Percentiles rank a stretch among this genome's conserved stretches.
phyloP scores from a whole-genome alignment of 2,113 vertebrate genomes.

The Callorhinus ursinus region DNA sequence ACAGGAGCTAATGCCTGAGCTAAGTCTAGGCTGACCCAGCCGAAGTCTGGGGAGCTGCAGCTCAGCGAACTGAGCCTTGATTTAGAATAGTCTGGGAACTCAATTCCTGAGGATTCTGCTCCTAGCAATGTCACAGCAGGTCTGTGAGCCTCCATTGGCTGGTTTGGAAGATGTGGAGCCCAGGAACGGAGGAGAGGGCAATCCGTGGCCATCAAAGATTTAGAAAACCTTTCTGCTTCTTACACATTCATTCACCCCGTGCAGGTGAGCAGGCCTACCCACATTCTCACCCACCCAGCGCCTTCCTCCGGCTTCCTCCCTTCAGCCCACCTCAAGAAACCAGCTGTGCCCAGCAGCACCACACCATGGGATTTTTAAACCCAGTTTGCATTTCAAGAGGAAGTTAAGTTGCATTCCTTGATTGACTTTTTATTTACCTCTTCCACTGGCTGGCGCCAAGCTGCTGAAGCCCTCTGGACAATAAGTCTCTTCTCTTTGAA shows the following conservation, averaged over 20 bases:
- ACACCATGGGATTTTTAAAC: background rate
- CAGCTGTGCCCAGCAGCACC: background rate
- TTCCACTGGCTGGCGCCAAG: background rate
- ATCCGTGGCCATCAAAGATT: background rate
- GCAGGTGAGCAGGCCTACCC: background rate
- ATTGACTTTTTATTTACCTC: constrained; percentile 53
- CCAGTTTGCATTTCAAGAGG: constrained; percentile 37
- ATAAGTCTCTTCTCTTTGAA: constrained; percentile 64
- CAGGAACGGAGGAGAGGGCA: background rate
- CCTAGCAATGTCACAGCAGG: background rate
- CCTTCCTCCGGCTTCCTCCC: background rate
- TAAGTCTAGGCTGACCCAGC: background rate
- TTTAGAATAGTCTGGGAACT: background rate
- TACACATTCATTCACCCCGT: background rate
- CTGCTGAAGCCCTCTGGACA: constrained; percentile 30
- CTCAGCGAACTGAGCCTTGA: background rate
- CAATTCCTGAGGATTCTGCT: background rate
- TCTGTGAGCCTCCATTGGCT: background rate
- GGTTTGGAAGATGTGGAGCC: background rate
- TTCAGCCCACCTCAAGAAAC: background rate
- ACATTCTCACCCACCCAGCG: background rate
- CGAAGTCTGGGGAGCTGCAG: background rate
- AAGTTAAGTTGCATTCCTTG: background rate
- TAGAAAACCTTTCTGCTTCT: background rate
- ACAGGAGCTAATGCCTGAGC: background rate